Conservation (phyloP, 2,797 vertebrate genomes). For the Myoxocephalus aenaeus region DNA sequence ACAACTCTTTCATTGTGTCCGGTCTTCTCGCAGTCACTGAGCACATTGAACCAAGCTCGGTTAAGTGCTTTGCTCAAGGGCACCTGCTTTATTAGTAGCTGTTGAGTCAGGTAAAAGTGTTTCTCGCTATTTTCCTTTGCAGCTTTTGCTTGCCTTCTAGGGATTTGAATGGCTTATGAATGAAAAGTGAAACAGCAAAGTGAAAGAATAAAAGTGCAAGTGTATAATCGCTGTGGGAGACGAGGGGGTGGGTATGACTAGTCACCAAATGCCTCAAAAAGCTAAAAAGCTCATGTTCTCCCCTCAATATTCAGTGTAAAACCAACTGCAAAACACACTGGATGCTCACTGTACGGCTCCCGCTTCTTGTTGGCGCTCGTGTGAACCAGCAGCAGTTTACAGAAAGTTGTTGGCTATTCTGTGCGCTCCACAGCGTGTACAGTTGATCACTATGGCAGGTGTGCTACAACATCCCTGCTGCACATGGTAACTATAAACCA, state of each 20-base stretch:
- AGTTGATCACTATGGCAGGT: slow-evolving; percentile 1
- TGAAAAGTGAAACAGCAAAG: slow-evolving; percentile 15
- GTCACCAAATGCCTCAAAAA: not conserved
- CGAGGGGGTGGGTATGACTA: not conserved
- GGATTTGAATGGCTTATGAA: slow-evolving; percentile 14
- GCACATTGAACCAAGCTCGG: slow-evolving; percentile 30
- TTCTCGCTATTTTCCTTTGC: not conserved
- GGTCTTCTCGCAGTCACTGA: slow-evolving; percentile 39
- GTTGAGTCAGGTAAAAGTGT: slow-evolving; percentile 30
- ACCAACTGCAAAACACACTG: not conserved
- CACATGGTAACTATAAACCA: not conserved
- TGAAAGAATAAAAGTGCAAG: slow-evolving; percentile 1
- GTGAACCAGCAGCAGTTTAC: not conserved
- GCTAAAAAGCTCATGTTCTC: not conserved
- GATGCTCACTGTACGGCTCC: not conserved
- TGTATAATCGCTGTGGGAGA: not conserved
- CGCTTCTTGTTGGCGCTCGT: not conserved
- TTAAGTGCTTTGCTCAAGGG: slow-evolving; percentile 62
- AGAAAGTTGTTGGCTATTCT: not conserved
- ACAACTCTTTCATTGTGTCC: slow-evolving; percentile 52
- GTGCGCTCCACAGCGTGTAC: not conserved
- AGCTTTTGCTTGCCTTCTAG: slow-evolving; percentile 10
- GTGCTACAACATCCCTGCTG: not conserved
- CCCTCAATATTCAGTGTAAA: not conserved
- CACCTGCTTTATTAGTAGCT: slow-evolving; percentile 28